Conservation (phyloP, 2,888 invertebrate species). For the Noctua fimbriata region DNA sequence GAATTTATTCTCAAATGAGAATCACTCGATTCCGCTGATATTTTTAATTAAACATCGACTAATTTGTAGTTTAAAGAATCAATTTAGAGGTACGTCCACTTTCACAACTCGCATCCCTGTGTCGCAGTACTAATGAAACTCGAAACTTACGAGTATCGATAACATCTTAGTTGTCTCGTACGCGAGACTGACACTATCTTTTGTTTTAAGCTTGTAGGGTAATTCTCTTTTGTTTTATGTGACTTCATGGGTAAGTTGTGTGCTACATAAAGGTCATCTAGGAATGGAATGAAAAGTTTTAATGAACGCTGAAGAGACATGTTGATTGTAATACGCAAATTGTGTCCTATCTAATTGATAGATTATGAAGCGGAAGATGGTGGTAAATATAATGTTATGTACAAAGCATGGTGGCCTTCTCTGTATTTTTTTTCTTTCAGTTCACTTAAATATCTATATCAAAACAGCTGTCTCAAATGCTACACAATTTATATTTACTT, state of each 20-base stretch:
- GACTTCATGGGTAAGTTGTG: slow-evolving; percentile 15
- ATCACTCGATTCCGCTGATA: not conserved
- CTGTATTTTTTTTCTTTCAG: not conserved
- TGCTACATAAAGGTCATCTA: slow-evolving; percentile 26
- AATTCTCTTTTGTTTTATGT: slow-evolving; percentile 41
- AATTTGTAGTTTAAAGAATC: slow-evolving; percentile 49
- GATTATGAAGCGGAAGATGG: not conserved
- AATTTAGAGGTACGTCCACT: slow-evolving; percentile 66
- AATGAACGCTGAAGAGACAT: not conserved
- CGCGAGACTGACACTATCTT: slow-evolving; percentile 39
- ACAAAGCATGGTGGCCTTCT: not conserved
- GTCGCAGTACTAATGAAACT: slow-evolving; percentile 75
- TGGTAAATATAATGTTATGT: not conserved
- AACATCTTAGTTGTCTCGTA: slow-evolving; percentile 37
- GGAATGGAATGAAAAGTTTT: slow-evolving; percentile 5
- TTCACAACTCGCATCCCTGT: slow-evolving; percentile 82
- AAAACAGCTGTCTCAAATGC: not conserved
- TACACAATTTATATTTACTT: not conserved
- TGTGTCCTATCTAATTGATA: not conserved
- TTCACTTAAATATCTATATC: not conserved
- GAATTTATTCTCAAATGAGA: not conserved
- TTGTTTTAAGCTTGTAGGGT: slow-evolving; percentile 8
- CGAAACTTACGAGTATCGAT: slow-evolving; percentile 66
- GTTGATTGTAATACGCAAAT: not conserved
- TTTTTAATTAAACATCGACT: slow-evolving; percentile 44